Evolutionary conservation across 2,888 invertebrate genomes (phyloP).

Genomic region (Synergus laeviventris): DNA sequence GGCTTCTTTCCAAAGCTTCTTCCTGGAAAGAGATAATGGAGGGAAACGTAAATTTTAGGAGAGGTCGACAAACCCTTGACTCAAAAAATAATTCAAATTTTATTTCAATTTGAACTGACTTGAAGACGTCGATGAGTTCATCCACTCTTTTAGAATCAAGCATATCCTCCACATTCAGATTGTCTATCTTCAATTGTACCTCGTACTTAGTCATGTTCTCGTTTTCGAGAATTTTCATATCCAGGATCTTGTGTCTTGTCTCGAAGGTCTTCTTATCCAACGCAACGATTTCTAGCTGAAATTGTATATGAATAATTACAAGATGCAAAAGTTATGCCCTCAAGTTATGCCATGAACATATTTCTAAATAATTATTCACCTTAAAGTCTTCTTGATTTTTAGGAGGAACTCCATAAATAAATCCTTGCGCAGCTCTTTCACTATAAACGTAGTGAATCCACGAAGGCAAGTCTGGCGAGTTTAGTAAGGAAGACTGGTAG

Average conservation of each 20-base stretch:
- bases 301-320: slow-evolving; percentile 47
- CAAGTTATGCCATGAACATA: background rate
- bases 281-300: slow-evolving; percentile 85
- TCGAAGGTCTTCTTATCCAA: slow-evolving; percentile 88
- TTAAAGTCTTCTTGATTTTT: slow-evolving; percentile 78
- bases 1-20: slow-evolving; percentile 88
- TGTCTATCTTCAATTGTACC: slow-evolving; percentile 92
- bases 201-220: slow-evolving; percentile 84
- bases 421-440: slow-evolving; percentile 86
- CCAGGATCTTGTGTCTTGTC: slow-evolving; percentile 81
- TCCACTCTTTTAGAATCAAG: slow-evolving; percentile 86
- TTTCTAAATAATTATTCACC: slow-evolving; percentile 59
- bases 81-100: slow-evolving; percentile 26
- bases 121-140: slow-evolving; percentile 86
- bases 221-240: slow-evolving; percentile 82
- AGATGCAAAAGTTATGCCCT: too few relatives aligned
- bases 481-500: slow-evolving; percentile 85
- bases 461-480: slow-evolving; percentile 89
- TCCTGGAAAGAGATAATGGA: slow-evolving; percentile 70
- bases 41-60: background rate
- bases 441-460: slow-evolving; percentile 93
- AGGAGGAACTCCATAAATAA: slow-evolving; percentile 91
- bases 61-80: background rate
- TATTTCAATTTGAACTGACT: slow-evolving; percentile 56
- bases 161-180: slow-evolving; percentile 91